Evolutionary conservation across 1,140 invertebrate species (phyloP), one percentile per base, ranked within the genome.

Genomic region (Scaptomyza hsui): DNA sequence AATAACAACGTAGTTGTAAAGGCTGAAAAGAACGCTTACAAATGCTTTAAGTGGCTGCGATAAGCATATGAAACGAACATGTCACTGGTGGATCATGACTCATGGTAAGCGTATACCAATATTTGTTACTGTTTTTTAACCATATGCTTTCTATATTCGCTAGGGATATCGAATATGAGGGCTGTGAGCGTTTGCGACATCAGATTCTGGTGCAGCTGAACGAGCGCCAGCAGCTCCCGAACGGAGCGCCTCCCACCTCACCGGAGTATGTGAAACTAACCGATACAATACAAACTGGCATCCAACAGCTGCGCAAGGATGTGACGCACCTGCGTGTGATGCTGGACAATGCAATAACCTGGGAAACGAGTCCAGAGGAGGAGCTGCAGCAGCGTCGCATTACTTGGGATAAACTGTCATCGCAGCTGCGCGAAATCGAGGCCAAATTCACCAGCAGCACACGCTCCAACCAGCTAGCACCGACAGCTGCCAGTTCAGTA

Each of bases 151-250:
- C 2, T 18, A 7, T 5, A 29, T n/a, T 7, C 18, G 9, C 16
- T 63, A 95, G 95, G 95, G 90, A 95, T 3, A 80, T 92, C 0
- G 94, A 95, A 76, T 93, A 95, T 89, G 94, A 95, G 65, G 92
- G 93, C 0, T 95, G 94, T 75, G 94, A 95, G 78, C 93, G 93
- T 52, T 76, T 95, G 2, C 93, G 93, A 63, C 92, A 94, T 57
- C 93, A 94, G 68, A 94, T 95, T 41, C 93, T 94, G 90, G 93
- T 94, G 69, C 92, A 94, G 69, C 62, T 95, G 0, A 93, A 93
- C 1, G 65, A 92, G 19, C 92, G 94, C 35, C 92, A 94, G 74
- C 91, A 91, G 59, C 89, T 93, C 53, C 18, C 0, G 26, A 9
- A 1, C 18, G 93, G 37, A 18, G 1, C 10, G 91, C 75, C 91